Base-by-base conservation (phyloP, 2,113 vertebrate species). In the Centrocercus urophasianus region DNA sequence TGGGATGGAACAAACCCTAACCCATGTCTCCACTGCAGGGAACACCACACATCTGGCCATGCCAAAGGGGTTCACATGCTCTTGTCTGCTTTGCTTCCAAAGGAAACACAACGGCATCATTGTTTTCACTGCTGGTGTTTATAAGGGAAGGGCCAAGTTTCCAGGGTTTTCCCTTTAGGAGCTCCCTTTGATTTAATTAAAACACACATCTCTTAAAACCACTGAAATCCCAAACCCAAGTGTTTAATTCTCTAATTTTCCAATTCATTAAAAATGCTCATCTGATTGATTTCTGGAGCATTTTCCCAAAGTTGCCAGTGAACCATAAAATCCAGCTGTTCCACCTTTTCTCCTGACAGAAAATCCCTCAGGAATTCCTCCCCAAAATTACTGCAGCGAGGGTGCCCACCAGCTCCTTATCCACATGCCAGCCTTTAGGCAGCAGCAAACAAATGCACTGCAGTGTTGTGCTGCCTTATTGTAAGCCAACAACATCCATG, bases 21-120 rank as follows among this genome's bases (percentile, higher is more conserved):
- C 6, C 48, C 2, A 8, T 16, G 30, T 19, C 38, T 30, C 52
- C 3, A 0, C 11, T 30, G 6, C 0, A 1, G 30, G 27, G 36
- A 65, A 11, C 30, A 47, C 36, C 40, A 30, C 8, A 8, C 15
- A 67, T 34, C 38, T 15, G 22, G 47, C n/a, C 25, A 6, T 2
- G 8, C 25, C 54, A 36, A 38, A 88, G 28, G 5, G 13, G 65
- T 93, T 84, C 36, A 45, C 30, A 59, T 20, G 50, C 80, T 71
- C n/a, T 45, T 60, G 50, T 30, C 47, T 63, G 79, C 40, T 91
- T 91, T 10, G 0, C 43, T 77, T 70, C 42, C 59, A 57, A 42
- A 1, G 11, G 66, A 72, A 91, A 79, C 17, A 69, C 34, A 78
- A 57, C 8, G 64, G 2, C 34, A 76, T 30, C 22, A 47, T 47